Evolutionary conservation across 2,797 vertebrate species (phyloP), one percentile per base, ranked within the genome.

Genomic region (Argentina silus): DNA sequence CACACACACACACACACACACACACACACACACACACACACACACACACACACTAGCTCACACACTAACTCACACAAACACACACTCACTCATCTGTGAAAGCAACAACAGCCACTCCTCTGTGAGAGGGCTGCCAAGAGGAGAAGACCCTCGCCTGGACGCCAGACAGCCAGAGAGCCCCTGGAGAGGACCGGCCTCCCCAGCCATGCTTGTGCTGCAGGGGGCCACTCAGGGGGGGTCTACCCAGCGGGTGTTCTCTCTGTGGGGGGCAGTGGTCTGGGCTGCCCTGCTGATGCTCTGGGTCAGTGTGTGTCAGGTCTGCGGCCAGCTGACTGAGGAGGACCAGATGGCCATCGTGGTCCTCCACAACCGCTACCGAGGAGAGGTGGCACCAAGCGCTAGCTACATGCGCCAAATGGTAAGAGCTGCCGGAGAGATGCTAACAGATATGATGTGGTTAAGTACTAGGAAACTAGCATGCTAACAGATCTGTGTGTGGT

Each of bases 381-480:
- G 91, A n/a, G 72, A 21, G 72, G 91, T 94, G 3, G 76, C 73
- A 0, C 93, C 93, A 64, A 81, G 9, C 0, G 90, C 93, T 51
- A 78, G 90, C 0, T 88, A 91, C 81, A 94, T 94, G 93, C 3
- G 86, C 74, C 88, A 86, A 14, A 78, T 93, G 91, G 93, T 94
- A 87, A 91, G 92, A 10, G n/a, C 8, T 47, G 42, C 61, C 17
- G 59, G 59, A 12, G 11, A 14, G 59, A 42, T 36, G 27, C 27
- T 36, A 36, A 36, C 4, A 36, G 27, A 36, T 36, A 1, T 36
- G 27, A 4, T 36, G 27, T 36, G 27, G 27, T 36, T 36, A 36
- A 36, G 2, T 36, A 36, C 27, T 36, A 36, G 27, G 27, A 36
- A 36, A 36, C 27, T 36, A 36, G 27, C 27, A 36, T 36, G 27